Percentiles rank a stretch among this genome's conserved stretches.
Evolutionary conservation across 2,113 vertebrate genomes (phyloP).

Genomic region (Ctenodactylus gundi): DNA sequence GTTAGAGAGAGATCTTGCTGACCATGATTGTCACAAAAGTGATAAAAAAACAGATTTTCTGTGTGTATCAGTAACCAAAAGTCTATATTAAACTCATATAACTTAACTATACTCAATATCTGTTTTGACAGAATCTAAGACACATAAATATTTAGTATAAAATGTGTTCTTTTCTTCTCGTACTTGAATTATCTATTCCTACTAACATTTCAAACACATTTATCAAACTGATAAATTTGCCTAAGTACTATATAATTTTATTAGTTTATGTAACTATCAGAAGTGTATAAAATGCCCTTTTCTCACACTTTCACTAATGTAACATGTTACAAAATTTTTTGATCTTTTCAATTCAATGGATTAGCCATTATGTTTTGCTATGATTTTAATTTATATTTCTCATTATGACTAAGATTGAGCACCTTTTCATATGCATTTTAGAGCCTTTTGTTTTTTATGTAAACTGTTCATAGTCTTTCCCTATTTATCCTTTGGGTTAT

Average conservation of each 20-base stretch:
- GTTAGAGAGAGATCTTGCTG: no score
- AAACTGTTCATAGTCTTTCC: background rate
- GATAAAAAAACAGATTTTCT: no score
- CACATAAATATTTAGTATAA: no score
- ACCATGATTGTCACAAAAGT: no score
- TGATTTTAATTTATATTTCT: slow-evolving; percentile 24
- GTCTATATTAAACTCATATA: no score
- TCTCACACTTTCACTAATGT: background rate
- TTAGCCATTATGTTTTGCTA: background rate
- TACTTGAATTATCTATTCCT: no score
- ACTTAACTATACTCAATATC: no score
- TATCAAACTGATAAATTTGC: no score
- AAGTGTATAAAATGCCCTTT: background rate
- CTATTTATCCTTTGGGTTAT: background rate
- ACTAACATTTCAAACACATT: no score
- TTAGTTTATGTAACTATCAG: background rate
- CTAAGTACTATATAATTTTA: background rate
- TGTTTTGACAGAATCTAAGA: no score
- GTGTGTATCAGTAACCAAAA: no score
- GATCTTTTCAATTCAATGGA: background rate
- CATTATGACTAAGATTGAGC: background rate
- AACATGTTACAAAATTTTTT: background rate
- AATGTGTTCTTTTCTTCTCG: no score
- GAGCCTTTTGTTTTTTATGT: background rate
- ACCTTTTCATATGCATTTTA: background rate